These are phyloP conservation scores for Aphodius granarius DNA, from an alignment of 2,888 invertebrate genomes.

Conservation along the genomic window DNA sequence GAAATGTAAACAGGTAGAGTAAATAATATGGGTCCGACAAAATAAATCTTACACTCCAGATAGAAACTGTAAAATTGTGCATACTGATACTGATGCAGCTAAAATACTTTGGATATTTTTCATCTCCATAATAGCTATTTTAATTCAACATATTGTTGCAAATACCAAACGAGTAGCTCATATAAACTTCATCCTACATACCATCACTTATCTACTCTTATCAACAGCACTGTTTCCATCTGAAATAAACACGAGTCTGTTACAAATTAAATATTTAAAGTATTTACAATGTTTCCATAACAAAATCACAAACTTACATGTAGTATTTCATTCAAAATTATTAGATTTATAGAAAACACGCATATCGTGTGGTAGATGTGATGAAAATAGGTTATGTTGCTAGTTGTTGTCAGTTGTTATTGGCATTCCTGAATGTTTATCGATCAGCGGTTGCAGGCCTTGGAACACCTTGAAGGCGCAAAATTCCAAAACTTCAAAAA, in stretches of 20 bases:
- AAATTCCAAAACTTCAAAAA: background rate
- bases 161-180: background rate
- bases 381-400: background rate
- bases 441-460: background rate
- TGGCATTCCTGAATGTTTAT: background rate
- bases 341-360: too few relatives aligned
- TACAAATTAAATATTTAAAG: background rate
- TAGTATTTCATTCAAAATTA: too few relatives aligned
- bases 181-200: background rate
- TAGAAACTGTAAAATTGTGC: slow-evolving; percentile 81
- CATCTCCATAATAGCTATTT: background rate
- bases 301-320: background rate
- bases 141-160: background rate
- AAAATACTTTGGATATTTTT: slow-evolving; percentile 39
- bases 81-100: slow-evolving; percentile 67
- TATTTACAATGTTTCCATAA: background rate
- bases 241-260: background rate
- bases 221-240: background rate
- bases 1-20: too few relatives aligned
- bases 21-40: too few relatives aligned
- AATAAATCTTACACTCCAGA: slow-evolving; percentile 80
- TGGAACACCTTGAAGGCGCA: background rate
- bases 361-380: too few relatives aligned
- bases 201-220: background rate
- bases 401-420: background rate